Evolutionary conservation across 2,113 vertebrate species (phyloP).

Genomic region (Campylomormyrus numenius): DNA sequence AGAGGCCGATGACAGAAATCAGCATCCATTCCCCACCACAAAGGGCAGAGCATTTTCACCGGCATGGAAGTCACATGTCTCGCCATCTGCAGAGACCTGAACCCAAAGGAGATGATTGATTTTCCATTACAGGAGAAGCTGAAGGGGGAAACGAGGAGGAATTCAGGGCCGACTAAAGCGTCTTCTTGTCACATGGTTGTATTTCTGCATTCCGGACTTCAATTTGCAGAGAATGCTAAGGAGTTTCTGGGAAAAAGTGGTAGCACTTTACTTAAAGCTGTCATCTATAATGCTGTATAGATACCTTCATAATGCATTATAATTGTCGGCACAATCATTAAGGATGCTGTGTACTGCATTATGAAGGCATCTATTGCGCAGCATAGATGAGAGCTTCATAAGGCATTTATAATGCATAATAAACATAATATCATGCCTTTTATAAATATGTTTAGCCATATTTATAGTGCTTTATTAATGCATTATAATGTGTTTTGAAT

Average conservation of each 20-base stretch:
- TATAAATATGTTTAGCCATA: no score
- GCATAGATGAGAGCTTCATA: no score
- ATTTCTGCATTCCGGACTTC: not conserved
- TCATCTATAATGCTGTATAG: no score
- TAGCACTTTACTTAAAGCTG: no score
- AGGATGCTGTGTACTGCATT: no score
- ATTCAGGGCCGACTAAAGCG: not conserved
- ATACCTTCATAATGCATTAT: no score
- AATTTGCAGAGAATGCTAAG: not conserved
- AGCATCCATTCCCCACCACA: not conserved
- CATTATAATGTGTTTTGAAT: no score
- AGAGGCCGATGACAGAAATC: not conserved
- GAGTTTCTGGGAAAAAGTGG: not conserved
- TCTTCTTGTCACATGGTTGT: not conserved
- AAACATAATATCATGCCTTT: no score
- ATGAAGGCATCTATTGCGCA: no score
- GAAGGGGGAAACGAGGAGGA: not conserved
- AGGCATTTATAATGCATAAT: no score
- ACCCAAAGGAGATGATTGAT: not conserved
- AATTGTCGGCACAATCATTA: no score
- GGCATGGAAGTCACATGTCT: not conserved
- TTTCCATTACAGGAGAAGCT: not conserved
- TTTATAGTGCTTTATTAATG: no score
- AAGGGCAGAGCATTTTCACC: not conserved
- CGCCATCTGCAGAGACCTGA: not conserved